Conservation (phyloP, 1,140 invertebrate species). For the Habropoda laboriosa region DNA sequence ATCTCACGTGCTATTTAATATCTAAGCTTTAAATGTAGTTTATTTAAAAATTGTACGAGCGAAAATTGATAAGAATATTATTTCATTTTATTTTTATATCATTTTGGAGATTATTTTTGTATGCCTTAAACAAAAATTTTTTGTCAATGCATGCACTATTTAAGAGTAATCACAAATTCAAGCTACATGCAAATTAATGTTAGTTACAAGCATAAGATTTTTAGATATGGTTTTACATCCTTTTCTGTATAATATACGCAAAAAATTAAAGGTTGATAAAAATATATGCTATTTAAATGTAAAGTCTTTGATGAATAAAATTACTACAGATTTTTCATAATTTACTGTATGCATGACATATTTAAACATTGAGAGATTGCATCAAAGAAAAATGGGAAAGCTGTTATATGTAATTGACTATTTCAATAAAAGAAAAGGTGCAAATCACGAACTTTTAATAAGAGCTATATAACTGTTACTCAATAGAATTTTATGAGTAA, state of each 20-base stretch:
- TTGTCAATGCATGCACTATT: slow-evolving; percentile 42
- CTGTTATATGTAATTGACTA: background rate
- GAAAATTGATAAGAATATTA: slow-evolving; percentile 11
- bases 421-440: slow-evolving; percentile 3
- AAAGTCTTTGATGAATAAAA: background rate
- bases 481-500: slow-evolving; percentile 42
- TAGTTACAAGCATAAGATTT: background rate
- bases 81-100: slow-evolving; percentile 21
- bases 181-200: slow-evolving; percentile 30
- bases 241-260: slow-evolving; percentile 2
- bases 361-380: slow-evolving; percentile 4
- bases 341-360: background rate
- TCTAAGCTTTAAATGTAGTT: slow-evolving; percentile 52
- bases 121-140: slow-evolving; percentile 37
- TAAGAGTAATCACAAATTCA: background rate
- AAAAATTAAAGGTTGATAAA: background rate
- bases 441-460: slow-evolving; percentile 15
- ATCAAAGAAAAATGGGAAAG: background rate
- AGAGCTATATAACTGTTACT: slow-evolving; percentile 57
- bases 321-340: background rate
- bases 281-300: background rate
- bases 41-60: background rate
- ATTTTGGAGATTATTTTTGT: slow-evolving; percentile 13
- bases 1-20: slow-evolving; percentile 59
- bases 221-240: background rate